Evolutionary conservation across 1,140 invertebrate genomes (phyloP).

Genomic region (Harlomillsia oculata): DNA sequence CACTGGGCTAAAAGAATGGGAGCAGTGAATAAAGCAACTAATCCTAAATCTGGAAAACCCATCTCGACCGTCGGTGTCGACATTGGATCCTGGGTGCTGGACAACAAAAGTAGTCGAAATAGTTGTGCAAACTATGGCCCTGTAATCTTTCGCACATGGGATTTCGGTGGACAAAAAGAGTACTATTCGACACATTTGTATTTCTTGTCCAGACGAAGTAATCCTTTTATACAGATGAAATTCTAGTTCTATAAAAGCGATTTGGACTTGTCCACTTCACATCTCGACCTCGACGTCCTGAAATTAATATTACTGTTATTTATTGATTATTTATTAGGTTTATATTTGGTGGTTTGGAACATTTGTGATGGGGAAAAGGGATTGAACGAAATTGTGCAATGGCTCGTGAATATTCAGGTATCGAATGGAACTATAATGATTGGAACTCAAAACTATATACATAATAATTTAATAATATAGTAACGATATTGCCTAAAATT

Average conservation of each 20-base stretch:
- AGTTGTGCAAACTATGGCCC: constrained; percentile 65
- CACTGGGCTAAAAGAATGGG: constrained; percentile 93
- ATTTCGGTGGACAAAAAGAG: constrained; percentile 96
- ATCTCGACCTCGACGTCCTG: too few species aligned
- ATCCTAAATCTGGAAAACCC: constrained; percentile 37
- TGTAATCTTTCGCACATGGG: constrained; percentile 96
- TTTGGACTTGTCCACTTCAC: too few species aligned
- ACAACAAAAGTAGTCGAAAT: constrained; percentile 48
- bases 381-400: constrained; percentile 80
- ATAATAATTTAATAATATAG: constrained; percentile 4
- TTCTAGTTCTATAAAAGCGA: too few species aligned
- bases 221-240: too few species aligned
- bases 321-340: constrained; percentile 23
- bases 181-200: constrained; percentile 98
- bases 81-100: constrained; percentile 88
- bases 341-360: constrained; percentile 93
- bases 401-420: constrained; percentile 88
- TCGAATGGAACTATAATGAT: constrained; percentile 32
- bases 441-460: neutral
- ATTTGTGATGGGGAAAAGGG: constrained; percentile 86
- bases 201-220: constrained; percentile 86
- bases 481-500: neutral
- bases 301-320: neutral
- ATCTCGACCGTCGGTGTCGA: constrained; percentile 95
- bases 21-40: constrained; percentile 56